These are phyloP conservation scores for Apolygus lucorum DNA, from an alignment of 1,140 invertebrate species.

Conservation along the genomic window DNA sequence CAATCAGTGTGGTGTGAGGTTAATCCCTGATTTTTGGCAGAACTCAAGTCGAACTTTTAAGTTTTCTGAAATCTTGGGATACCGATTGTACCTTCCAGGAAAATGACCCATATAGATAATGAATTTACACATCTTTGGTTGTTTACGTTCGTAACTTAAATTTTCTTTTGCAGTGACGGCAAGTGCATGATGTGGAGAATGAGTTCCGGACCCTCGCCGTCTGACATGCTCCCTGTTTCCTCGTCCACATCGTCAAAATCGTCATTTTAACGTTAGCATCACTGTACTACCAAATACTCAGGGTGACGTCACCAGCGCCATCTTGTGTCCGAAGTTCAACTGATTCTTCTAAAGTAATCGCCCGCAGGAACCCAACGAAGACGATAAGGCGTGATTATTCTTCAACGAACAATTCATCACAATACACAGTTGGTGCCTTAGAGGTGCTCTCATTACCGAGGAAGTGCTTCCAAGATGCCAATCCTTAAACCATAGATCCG, in stretches of 20 bases:
- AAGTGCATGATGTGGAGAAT: conserved; percentile 8
- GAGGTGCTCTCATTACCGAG: too few species aligned
- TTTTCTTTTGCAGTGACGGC: conserved; percentile 13
- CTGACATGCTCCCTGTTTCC: conserved; percentile 14
- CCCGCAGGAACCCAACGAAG: too few species aligned
- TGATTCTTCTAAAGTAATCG: too few species aligned
- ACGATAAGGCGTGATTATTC: too few species aligned
- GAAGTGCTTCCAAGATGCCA: too few species aligned
- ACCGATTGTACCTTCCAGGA: too few species aligned
- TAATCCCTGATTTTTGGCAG: not conserved
- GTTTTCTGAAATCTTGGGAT: too few species aligned
- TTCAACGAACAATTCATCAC: too few species aligned
- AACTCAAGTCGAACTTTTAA: not conserved
- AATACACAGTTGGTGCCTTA: too few species aligned
- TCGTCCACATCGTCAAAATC: not conserved
- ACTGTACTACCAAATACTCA: not conserved
- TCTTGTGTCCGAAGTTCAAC: too few species aligned
- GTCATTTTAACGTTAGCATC: not conserved
- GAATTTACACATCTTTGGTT: not conserved
- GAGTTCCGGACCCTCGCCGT: not conserved
- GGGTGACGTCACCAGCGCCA: too few species aligned
- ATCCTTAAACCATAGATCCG: too few species aligned
- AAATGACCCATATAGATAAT: not conserved
- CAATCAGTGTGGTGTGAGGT: not conserved
- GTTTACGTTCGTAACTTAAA: not conserved